Base-by-base conservation (phyloP, 2,888 invertebrate species). In the Lobophora halterata region DNA sequence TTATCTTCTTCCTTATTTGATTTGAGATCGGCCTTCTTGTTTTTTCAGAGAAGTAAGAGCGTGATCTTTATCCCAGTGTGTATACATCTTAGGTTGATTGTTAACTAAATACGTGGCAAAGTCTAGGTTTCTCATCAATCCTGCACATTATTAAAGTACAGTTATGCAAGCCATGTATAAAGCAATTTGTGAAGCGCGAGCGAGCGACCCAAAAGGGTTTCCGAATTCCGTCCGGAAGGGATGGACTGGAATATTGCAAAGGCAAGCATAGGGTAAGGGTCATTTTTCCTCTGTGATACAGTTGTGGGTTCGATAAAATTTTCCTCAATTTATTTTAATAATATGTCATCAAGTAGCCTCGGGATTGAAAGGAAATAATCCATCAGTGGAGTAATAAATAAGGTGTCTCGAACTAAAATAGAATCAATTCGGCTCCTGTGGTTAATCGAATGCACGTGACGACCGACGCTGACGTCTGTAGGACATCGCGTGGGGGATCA, bases 1-100 rank as follows among this genome's bases (percentile, higher is more conserved):
- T 54, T 65, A 64, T 66, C 65, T 41, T 47, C 64, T 69, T 65
- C 66, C 70, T 62, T 61, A 64, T 67, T 61, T 58, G 61, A 59
- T 65, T 57, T 54, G 52, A 49, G 51, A 45, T 46, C 49, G 40
- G 48, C 58, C 58, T 64, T 63, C 48, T 32, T 57, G 49, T 38
- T 44, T 55, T 53, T 57, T 49, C 49, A n/a, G 28, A 49, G 52
- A 55, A 53, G 34, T 53, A 43, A 50, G 42, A 36, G 43, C 41
- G 34, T 45, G 55, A 61, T 61, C 27, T 9, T 26, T 28, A 23
- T 32, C 23, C 11, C 8, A 7, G 20, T 16, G 11, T 26, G 5
- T 16, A 7, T 21, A 25, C n/a, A 9, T 28, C 9, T 9, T 13
- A 18, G 19, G 2, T 16, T n/a, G n/a, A n/a, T n/a, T 10, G 18